Percentiles rank a stretch among this genome's conserved stretches.
These are phyloP conservation scores for Anarhynchus alexandrinus DNA, from an alignment of 2,113 vertebrate genomes.

Conservation along the genomic window DNA sequence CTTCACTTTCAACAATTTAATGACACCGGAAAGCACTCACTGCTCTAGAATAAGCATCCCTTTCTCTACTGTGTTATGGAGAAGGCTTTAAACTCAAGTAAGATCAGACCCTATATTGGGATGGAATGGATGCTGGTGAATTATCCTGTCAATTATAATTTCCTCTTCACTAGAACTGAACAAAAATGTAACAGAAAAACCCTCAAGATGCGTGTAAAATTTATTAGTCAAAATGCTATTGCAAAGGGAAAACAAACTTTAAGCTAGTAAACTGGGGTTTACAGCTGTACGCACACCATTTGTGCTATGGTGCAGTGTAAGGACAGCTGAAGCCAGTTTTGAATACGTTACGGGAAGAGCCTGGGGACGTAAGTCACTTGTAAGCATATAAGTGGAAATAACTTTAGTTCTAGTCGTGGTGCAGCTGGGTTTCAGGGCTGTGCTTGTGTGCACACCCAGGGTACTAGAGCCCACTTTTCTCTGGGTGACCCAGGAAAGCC, in stretches of 20 bases:
- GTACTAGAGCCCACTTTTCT: not conserved
- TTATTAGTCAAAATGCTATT: not conserved
- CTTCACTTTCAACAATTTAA: not conserved
- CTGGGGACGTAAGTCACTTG: not conserved
- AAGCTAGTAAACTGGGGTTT: not conserved
- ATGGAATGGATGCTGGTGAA: not conserved
- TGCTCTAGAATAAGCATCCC: not conserved
- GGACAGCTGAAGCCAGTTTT: not conserved
- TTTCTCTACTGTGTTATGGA: not conserved
- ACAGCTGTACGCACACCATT: not conserved
- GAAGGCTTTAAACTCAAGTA: not conserved
- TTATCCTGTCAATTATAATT: not conserved
- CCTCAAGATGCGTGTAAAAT: not conserved
- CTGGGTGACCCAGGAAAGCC: not conserved
- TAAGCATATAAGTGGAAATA: not conserved
- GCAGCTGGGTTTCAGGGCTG: not conserved
- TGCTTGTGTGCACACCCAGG: not conserved
- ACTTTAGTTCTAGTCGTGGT: not conserved
- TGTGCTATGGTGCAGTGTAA: not conserved
- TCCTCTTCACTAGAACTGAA: not conserved
- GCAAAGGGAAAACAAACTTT: not conserved
- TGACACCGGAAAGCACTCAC: not conserved
- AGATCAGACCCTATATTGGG: not conserved
- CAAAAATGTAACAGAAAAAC: not conserved
- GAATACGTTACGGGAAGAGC: not conserved